These are phyloP conservation scores for Eubucco bourcierii DNA, from an alignment of 2,113 vertebrate species.

Conservation along the genomic window DNA sequence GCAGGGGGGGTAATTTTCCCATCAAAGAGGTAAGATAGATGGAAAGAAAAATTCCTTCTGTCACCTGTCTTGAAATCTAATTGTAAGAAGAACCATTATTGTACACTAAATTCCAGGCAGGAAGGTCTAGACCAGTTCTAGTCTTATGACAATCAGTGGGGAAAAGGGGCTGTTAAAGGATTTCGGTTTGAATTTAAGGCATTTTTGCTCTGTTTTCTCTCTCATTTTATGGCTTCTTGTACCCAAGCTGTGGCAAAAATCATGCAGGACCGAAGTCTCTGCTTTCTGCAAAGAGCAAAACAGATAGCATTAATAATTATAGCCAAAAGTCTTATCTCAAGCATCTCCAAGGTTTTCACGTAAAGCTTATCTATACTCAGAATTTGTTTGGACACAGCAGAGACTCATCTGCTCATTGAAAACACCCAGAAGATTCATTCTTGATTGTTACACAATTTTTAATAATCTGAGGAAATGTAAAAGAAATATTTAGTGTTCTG, in stretches of 20 bases:
- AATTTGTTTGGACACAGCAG: background rate
- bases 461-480: background rate
- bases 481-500: background rate
- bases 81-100: background rate
- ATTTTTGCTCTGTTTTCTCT: background rate
- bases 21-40: constrained; percentile 51
- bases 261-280: background rate
- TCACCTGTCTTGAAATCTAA: background rate
- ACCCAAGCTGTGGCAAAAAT: background rate
- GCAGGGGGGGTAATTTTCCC: constrained; percentile 41
- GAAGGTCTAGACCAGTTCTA: background rate
- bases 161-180: background rate
- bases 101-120: background rate
- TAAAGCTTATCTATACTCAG: background rate
- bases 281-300: background rate
- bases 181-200: background rate
- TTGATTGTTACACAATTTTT: background rate
- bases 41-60: constrained; percentile 51
- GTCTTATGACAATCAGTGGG: background rate
- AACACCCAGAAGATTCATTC: background rate
- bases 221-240: background rate
- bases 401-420: background rate
- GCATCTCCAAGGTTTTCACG: background rate
- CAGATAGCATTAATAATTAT: background rate
- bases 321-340: background rate